These are phyloP conservation scores for Scolopax mira DNA, from an alignment of 2,113 vertebrate genomes.

Conservation along the genomic window DNA sequence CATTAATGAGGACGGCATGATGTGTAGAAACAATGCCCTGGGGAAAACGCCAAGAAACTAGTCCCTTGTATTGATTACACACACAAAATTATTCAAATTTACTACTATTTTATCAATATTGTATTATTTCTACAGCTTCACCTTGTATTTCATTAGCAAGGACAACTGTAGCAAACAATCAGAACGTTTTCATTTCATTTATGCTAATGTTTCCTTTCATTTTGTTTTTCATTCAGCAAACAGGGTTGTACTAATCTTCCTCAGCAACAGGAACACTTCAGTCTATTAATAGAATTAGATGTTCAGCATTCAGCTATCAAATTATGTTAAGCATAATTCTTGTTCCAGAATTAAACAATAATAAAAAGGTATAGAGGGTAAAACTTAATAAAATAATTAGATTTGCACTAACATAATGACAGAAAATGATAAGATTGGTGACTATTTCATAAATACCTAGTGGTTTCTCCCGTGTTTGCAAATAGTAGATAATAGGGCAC, in stretches of 20 bases:
- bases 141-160: background rate
- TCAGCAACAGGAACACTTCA: background rate
- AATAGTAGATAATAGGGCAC: background rate
- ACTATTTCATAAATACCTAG: background rate
- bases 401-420: background rate
- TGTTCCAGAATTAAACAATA: background rate
- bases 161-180: background rate
- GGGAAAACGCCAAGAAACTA: background rate
- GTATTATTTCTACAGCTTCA: background rate
- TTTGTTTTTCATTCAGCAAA: conserved; percentile 19
- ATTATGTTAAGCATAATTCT: background rate
- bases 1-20: background rate
- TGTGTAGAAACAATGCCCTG: background rate
- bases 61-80: background rate
- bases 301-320: background rate
- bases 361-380: background rate
- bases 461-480: background rate
- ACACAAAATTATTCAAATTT: background rate
- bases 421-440: background rate
- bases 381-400: background rate
- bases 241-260: conserved; percentile 1
- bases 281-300: conserved; percentile 26
- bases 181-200: background rate
- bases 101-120: background rate
- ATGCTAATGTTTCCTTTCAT: conserved; percentile 2